Evolutionary conservation across 2,113 vertebrate genomes (phyloP).

Genomic region (Lynx canadensis): DNA sequence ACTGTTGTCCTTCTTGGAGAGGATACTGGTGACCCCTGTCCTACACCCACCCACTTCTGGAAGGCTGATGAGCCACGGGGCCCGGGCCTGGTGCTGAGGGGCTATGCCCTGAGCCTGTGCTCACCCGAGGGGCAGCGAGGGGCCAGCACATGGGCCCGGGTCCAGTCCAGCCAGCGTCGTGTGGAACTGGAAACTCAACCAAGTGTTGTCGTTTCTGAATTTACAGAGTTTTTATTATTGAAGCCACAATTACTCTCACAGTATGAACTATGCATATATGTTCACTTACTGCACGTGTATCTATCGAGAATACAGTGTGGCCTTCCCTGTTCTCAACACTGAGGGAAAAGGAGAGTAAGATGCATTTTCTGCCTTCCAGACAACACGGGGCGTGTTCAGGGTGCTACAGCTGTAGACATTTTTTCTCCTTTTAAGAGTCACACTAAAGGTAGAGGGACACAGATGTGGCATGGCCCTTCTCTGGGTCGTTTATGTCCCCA

Average conservation of each 20-base stretch:
- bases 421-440: not conserved
- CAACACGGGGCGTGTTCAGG: not conserved
- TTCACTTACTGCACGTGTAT: not conserved
- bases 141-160: too few relatives aligned
- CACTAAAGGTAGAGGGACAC: not conserved
- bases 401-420: not conserved
- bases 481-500: not conserved
- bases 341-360: not conserved
- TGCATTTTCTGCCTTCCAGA: not conserved
- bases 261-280: not conserved
- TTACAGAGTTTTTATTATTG: not conserved
- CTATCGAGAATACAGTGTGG: not conserved
- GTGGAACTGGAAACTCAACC: not conserved
- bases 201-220: not conserved
- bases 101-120: not conserved
- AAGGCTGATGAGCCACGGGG: accelerated
- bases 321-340: not conserved
- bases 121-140: not conserved
- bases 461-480: accelerated
- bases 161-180: not conserved
- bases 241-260: not conserved
- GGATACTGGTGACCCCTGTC: not conserved
- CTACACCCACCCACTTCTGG: not conserved
- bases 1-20: not conserved
- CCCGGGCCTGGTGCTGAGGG: not conserved